These are phyloP conservation scores for Ctenoplectra terminalis DNA, from an alignment of 1,140 invertebrate genomes.

Conservation along the genomic window DNA sequence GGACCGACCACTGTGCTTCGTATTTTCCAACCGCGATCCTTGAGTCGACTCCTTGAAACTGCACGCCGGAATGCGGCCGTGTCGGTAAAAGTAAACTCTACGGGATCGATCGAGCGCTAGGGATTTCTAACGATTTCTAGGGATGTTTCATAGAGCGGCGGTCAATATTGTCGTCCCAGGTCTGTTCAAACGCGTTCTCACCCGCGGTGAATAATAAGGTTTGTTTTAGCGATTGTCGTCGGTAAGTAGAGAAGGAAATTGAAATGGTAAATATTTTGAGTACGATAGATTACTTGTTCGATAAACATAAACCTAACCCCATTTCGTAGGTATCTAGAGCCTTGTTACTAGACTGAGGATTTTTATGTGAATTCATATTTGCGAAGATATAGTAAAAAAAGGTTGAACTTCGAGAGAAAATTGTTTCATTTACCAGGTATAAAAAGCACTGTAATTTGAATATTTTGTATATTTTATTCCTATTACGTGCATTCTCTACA, in stretches of 20 bases:
- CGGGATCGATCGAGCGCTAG: neutral
- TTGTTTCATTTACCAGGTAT: too few species aligned
- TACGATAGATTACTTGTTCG: too few species aligned
- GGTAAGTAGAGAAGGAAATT: neutral
- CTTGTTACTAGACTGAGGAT: too few species aligned
- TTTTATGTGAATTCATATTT: too few species aligned
- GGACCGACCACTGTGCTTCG: conserved; percentile 31
- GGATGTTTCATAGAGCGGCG: too few species aligned
- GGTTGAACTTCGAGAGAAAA: too few species aligned
- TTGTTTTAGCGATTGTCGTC: neutral
- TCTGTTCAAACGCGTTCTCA: neutral
- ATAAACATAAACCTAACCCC: too few species aligned
- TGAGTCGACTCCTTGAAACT: conserved; percentile 56
- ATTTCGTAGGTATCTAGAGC: too few species aligned
- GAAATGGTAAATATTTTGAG: neutral
- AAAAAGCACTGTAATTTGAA: too few species aligned
- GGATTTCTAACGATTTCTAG: neutral
- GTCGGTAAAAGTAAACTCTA: conserved; percentile 58
- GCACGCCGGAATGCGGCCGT: neutral
- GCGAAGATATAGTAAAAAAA: too few species aligned
- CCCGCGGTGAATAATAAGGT: neutral
- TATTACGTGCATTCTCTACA: too few species aligned
- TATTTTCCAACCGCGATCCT: conserved; percentile 62
- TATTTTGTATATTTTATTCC: too few species aligned
- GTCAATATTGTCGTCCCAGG: neutral